Conservation (phyloP, 2,797 vertebrate species). For the Acipenser oxyrinchus region DNA sequence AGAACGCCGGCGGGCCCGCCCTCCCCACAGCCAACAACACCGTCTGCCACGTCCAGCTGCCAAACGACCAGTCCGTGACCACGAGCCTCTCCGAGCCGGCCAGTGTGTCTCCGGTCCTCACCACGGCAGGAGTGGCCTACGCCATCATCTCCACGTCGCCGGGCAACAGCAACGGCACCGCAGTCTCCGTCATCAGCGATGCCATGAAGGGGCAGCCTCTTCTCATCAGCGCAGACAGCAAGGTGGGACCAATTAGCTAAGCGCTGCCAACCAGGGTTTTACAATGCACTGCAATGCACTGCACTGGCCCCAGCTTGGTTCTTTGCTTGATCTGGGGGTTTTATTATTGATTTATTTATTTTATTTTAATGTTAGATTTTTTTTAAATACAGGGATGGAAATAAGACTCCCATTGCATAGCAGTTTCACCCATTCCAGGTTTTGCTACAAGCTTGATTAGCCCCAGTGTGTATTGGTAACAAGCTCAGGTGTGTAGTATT, state of each 20-base stretch:
- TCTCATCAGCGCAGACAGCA: slow-evolving; percentile 73
- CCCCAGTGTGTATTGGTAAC: too few species aligned
- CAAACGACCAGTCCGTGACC: slow-evolving; percentile 51
- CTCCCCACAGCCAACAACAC: slow-evolving; percentile 90
- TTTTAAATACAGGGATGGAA: too few species aligned
- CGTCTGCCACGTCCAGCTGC: slow-evolving; percentile 68
- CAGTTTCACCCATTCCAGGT: too few species aligned
- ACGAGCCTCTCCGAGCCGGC: slow-evolving; percentile 43
- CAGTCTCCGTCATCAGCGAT: slow-evolving; percentile 67
- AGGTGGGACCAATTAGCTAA: slow-evolving; percentile 47
- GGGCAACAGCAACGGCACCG: slow-evolving; percentile 52
- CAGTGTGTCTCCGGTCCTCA: slow-evolving; percentile 49
- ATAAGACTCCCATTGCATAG: too few species aligned
- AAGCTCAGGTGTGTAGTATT: too few species aligned
- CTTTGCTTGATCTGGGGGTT: too few species aligned
- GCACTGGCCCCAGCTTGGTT: too few species aligned
- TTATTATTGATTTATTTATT: too few species aligned
- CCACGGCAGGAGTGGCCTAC: slow-evolving; percentile 77
- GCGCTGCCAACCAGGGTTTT: background rate
- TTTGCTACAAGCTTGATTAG: too few species aligned
- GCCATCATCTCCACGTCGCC: slow-evolving; percentile 89
- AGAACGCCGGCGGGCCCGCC: slow-evolving; percentile 76
- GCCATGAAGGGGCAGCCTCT: slow-evolving; percentile 77
- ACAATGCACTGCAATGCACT: too few species aligned
- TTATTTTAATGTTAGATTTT: too few species aligned